These are phyloP conservation scores for Formica exsecta DNA, from an alignment of 1,140 invertebrate species.

Conservation along the genomic window DNA sequence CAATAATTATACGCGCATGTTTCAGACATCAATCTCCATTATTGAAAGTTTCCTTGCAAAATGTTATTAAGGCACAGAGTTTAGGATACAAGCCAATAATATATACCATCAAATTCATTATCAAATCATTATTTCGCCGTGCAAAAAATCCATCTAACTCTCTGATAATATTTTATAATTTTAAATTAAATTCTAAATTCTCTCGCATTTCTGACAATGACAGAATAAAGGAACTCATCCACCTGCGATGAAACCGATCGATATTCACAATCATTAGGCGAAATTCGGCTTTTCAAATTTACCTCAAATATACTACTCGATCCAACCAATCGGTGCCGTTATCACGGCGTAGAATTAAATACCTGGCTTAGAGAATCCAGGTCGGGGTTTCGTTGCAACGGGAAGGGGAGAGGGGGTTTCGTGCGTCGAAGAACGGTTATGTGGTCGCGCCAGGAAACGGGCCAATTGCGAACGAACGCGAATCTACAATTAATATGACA, in stretches of 20 bases:
- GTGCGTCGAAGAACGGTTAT: constrained; percentile 56
- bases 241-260: constrained; percentile 18
- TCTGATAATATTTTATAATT: constrained; percentile 1
- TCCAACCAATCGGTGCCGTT: no score
- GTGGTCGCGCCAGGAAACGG: constrained; percentile 66
- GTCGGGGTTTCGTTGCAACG: constrained; percentile 12
- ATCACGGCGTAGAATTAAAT: not conserved
- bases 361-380: constrained; percentile 6
- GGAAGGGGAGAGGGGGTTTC: not conserved
- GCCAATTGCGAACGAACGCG: constrained; percentile 72
- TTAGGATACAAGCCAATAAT: constrained; percentile 4
- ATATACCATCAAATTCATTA: not conserved
- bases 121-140: constrained; percentile 4
- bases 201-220: not conserved
- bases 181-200: not conserved
- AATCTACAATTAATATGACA: constrained; percentile 83
- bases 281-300: not conserved
- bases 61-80: not conserved
- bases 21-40: constrained; percentile 12
- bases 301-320: not conserved
- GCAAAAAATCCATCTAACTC: not conserved
- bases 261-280: not conserved
- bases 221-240: not conserved
- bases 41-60: constrained; percentile 8
- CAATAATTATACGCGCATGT: not conserved